phyloP scores from a whole-genome alignment of 2,888 invertebrate species.

The Mimachlamys varia region DNA sequence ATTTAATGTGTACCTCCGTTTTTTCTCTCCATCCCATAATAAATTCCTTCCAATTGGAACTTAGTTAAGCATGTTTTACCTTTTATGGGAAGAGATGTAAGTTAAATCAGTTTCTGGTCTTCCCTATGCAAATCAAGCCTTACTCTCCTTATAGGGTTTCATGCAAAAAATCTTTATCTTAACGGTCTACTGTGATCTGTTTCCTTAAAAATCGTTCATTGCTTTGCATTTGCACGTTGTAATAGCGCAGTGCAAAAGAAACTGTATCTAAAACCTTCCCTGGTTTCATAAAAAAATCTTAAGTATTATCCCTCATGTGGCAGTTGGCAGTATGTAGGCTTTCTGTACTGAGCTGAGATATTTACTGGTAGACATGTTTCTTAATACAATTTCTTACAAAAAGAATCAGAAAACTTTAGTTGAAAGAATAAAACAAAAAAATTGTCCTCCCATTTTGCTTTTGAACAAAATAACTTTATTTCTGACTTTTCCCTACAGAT shows the following conservation, averaged over 20 bases:
- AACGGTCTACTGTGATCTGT: not conserved
- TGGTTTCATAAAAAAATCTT: not conserved
- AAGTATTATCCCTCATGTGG: not conserved
- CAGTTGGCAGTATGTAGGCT: not conserved
- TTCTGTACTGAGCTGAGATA: not conserved
- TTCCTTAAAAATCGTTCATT: not conserved
- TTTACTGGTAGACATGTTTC: no score
- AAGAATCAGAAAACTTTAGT: no score
- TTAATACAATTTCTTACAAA: no score
- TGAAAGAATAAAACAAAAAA: no score
- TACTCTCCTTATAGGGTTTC: not conserved
- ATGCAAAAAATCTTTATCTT: slow-evolving; percentile 10
- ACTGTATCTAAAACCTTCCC: not conserved
- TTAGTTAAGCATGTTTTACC: not conserved
- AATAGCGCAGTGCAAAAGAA: not conserved
- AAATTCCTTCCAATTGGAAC: not conserved
- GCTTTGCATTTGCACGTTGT: not conserved
- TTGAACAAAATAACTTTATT: no score
- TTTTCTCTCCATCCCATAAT: not conserved
- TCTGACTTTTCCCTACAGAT: no score
- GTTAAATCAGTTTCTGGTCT: not conserved
- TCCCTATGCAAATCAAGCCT: slow-evolving; percentile 12
- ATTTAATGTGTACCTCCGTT: not conserved
- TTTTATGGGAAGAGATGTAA: not conserved
- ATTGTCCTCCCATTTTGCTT: no score